Percentiles rank a stretch among this genome's conserved stretches.
Conservation (phyloP, 1,140 invertebrate species). For the Lepeophtheirus salmonis region DNA sequence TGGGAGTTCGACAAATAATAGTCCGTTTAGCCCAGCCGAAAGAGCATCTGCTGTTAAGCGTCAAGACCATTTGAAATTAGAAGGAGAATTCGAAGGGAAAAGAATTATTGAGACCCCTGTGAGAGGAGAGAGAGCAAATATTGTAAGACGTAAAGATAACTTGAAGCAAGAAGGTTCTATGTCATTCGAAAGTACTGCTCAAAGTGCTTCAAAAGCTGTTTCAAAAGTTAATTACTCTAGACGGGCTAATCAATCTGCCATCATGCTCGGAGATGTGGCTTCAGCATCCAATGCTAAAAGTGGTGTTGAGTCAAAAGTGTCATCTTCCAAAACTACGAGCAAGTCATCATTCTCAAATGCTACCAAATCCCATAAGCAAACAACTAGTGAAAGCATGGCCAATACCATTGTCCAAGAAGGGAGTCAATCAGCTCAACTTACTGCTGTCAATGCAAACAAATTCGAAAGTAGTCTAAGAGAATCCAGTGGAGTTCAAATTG, state of each 20-base stretch:
- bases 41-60: conserved; percentile 25
- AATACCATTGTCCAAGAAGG: not conserved
- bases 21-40: conserved; percentile 22
- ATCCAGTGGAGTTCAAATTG: not conserved
- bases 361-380: not conserved
- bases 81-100: conserved; percentile 39
- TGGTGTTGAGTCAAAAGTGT: not conserved
- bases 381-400: not conserved
- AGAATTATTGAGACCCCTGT: conserved; percentile 20
- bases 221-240: not conserved
- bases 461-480: conserved; percentile 18
- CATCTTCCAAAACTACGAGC: not conserved
- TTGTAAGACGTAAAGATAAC: conserved; percentile 28
- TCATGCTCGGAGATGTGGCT: not conserved
- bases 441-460: conserved; percentile 14
- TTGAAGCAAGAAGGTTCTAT: conserved; percentile 31
- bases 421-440: not conserved
- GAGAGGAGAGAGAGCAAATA: conserved; percentile 27
- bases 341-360: not conserved
- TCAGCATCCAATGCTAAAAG: not conserved
- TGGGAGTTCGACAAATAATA: not conserved
- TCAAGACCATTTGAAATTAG: conserved; percentile 27
- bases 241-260: not conserved
- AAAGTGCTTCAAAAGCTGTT: not conserved
- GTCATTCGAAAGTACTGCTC: not conserved